phyloP scores from a whole-genome alignment of 1,140 invertebrate species.

The Batillaria attramentaria region DNA sequence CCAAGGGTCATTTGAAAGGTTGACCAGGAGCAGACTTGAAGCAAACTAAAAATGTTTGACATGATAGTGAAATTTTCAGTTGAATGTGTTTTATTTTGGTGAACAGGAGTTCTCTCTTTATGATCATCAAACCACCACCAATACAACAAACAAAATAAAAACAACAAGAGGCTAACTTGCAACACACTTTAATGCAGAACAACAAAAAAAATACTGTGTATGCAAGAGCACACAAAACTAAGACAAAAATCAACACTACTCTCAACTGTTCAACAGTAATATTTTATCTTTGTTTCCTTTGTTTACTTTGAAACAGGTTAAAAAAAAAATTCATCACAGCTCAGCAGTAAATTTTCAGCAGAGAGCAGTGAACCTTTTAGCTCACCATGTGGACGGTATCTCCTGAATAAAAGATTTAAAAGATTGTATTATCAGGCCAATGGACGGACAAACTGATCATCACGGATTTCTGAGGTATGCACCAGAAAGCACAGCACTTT shows the following conservation, averaged over 20 bases:
- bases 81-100: not conserved
- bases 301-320: not conserved
- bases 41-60: too few species aligned
- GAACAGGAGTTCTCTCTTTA: not conserved
- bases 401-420: not conserved
- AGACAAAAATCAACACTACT: not conserved
- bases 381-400: not conserved
- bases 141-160: too few species aligned
- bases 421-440: constrained; percentile 1
- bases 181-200: constrained; percentile 13
- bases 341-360: constrained; percentile 2
- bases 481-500: not conserved
- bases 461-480: not conserved
- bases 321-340: constrained; percentile 24
- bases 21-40: too few species aligned
- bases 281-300: not conserved
- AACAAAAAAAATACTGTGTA: constrained; percentile 14
- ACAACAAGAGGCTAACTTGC: not conserved
- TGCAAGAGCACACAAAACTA: constrained; percentile 11
- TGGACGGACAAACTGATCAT: not conserved
- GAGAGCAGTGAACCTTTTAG: not conserved
- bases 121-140: too few species aligned
- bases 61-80: not conserved
- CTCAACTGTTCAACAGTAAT: not conserved
- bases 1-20: too few species aligned